These are phyloP conservation scores for Gobio gobio DNA, from an alignment of 2,113 vertebrate species.

Conservation along the genomic window DNA sequence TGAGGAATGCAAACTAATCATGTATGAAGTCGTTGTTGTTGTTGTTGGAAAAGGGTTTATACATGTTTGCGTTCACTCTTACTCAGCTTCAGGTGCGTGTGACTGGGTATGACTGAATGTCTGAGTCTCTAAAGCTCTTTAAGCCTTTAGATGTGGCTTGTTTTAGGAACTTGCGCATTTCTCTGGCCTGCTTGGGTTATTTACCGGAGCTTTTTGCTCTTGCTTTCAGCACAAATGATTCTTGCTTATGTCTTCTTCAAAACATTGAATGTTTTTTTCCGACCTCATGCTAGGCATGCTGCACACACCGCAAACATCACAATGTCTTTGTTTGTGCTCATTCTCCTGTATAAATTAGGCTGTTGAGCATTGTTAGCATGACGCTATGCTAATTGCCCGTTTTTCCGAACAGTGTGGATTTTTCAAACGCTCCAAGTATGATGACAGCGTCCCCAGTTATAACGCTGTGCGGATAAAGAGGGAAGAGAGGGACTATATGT, in stretches of 20 bases:
- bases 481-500: constrained; percentile 80
- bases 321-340: background rate
- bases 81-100: background rate
- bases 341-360: background rate
- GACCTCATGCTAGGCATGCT: constrained; percentile 9
- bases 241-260: constrained; percentile 11
- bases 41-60: constrained; percentile 20
- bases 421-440: constrained; percentile 91
- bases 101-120: background rate
- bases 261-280: background rate
- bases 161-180: constrained; percentile 26
- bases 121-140: background rate
- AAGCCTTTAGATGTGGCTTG: constrained; percentile 31
- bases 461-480: constrained; percentile 90
- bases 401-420: constrained; percentile 84
- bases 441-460: constrained; percentile 90
- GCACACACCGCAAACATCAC: background rate
- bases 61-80: background rate
- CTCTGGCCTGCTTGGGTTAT: constrained; percentile 27
- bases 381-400: constrained; percentile 18
- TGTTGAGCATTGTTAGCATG: constrained; percentile 13
- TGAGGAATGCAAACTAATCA: constrained; percentile 42
- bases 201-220: background rate
- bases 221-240: constrained; percentile 34
- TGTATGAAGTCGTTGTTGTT: constrained; percentile 33